Conservation (phyloP, 2,888 invertebrate species). For the Dexiosoma caninum region DNA sequence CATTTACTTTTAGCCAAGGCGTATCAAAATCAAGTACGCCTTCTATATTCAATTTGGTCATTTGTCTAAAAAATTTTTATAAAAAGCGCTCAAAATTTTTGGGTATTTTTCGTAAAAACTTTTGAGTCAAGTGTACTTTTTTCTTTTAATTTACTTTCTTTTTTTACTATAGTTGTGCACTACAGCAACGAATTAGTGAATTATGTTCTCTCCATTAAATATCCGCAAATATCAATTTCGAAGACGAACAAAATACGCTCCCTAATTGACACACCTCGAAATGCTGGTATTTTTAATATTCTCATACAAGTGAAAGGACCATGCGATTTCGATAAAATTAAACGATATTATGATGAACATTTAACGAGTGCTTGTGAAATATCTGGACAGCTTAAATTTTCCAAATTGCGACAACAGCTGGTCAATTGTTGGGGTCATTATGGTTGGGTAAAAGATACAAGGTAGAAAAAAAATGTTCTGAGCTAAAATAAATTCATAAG, state of each 20-base stretch:
- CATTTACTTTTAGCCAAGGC: too few species aligned
- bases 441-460: slow-evolving; percentile 81
- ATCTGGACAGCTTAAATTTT: slow-evolving; percentile 81
- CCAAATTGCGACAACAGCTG: slow-evolving; percentile 83
- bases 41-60: too few species aligned
- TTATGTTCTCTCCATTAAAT: slow-evolving; percentile 80
- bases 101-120: too few species aligned
- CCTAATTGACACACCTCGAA: slow-evolving; percentile 84
- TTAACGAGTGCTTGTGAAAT: slow-evolving; percentile 80
- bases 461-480: slow-evolving; percentile 78
- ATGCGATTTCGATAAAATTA: slow-evolving; percentile 80
- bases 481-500: neutral
- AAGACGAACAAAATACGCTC: slow-evolving; percentile 82
- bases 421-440: slow-evolving; percentile 88
- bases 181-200: slow-evolving; percentile 80
- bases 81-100: too few species aligned
- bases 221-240: slow-evolving; percentile 82
- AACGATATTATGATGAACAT: slow-evolving; percentile 78
- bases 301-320: slow-evolving; percentile 82
- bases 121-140: too few species aligned
- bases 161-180: slow-evolving; percentile 79
- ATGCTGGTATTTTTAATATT: slow-evolving; percentile 86
- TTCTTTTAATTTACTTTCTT: neutral
- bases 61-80: too few species aligned
- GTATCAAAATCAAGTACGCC: too few species aligned